Percentiles rank a stretch among this genome's conserved stretches.
These are phyloP conservation scores for Lasioglossum marginatum DNA, from an alignment of 2,888 invertebrate species.

Conservation along the genomic window DNA sequence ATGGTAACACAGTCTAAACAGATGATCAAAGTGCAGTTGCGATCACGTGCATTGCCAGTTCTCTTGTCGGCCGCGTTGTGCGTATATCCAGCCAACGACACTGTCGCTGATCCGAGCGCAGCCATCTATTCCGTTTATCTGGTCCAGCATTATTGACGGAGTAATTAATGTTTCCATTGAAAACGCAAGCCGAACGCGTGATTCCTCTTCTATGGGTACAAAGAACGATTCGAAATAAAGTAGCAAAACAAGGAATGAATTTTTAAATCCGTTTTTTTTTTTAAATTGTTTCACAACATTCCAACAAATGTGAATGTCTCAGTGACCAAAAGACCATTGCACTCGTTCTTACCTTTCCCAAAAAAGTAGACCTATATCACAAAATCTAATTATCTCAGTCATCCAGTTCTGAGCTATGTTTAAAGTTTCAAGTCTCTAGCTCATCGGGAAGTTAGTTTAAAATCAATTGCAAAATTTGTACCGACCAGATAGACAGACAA, in stretches of 20 bases:
- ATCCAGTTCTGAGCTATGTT: no score
- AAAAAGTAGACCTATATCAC: no score
- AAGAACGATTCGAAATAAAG: background rate
- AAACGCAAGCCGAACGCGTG: background rate
- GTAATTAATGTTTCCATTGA: conserved; percentile 12
- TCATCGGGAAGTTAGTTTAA: no score
- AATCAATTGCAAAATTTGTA: no score
- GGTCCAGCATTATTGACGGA: conserved; percentile 8
- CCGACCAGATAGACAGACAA: no score
- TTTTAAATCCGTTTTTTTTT: background rate
- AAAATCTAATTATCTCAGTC: no score
- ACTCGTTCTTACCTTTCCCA: no score
- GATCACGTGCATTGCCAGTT: conserved; percentile 63
- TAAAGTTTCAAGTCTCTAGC: no score
- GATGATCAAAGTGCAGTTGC: conserved; percentile 71
- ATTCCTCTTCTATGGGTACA: background rate
- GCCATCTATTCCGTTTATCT: conserved; percentile 18
- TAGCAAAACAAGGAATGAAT: background rate
- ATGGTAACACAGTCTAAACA: conserved; percentile 53
- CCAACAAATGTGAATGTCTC: no score
- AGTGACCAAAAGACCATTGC: no score
- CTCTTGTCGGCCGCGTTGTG: conserved; percentile 29
- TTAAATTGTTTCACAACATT: no score
- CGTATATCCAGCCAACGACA: conserved; percentile 38
- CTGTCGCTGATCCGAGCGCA: conserved; percentile 12